phyloP scores from a whole-genome alignment of 1,140 invertebrate species.

The Patella vulgata region DNA sequence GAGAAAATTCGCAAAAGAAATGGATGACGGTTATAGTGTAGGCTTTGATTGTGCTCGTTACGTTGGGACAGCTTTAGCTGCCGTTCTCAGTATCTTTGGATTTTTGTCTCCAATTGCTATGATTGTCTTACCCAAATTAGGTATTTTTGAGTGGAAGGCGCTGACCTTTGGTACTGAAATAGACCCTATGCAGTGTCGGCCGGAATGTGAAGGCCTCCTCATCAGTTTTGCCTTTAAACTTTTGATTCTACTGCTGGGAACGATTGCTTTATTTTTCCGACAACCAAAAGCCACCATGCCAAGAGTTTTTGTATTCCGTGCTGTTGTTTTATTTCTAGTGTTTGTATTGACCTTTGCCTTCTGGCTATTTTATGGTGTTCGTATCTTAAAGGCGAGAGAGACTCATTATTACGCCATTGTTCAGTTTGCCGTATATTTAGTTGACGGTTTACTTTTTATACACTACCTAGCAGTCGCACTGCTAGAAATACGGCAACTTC shows the following conservation, averaged over 20 bases:
- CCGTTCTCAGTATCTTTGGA: conserved; percentile 80
- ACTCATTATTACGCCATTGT: conserved; percentile 74
- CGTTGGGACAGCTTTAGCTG: conserved; percentile 77
- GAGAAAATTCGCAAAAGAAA: conserved; percentile 61
- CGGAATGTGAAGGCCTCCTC: conserved; percentile 89
- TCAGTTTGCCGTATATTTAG: conserved; percentile 87
- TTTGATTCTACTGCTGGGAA: conserved; percentile 87
- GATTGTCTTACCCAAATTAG: conserved; percentile 86
- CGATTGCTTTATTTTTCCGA: conserved; percentile 81
- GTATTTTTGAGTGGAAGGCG: conserved; percentile 69
- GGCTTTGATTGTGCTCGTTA: conserved; percentile 68
- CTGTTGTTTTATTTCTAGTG: conserved; percentile 87
- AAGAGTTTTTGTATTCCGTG: conserved; percentile 89
- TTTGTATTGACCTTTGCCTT: conserved; percentile 93
- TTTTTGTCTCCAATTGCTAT: conserved; percentile 93
- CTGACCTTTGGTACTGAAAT: not conserved
- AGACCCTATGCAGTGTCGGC: conserved; percentile 72
- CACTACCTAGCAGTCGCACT: conserved; percentile 94
- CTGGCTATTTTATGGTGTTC: conserved; percentile 98
- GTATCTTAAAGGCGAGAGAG: conserved; percentile 62
- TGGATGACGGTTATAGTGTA: conserved; percentile 51
- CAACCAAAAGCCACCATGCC: conserved; percentile 82
- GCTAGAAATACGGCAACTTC: conserved; percentile 90
- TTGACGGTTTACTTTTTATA: conserved; percentile 93
- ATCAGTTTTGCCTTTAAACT: conserved; percentile 92